Evolutionary conservation across 2,888 invertebrate species (phyloP).

Genomic region (Megaustenia siamemsis): DNA sequence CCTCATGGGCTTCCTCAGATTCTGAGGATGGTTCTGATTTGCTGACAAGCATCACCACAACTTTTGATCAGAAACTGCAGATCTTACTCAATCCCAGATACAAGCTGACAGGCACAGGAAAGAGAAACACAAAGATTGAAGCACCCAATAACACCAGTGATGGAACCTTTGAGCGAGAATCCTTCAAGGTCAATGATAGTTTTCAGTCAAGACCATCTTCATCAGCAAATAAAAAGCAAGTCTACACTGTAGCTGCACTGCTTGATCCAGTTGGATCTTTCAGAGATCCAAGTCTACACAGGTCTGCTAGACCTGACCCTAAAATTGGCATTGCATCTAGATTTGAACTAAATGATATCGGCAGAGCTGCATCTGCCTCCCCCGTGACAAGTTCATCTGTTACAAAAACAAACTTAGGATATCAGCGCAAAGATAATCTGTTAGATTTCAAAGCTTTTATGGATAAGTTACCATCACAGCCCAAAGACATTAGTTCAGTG

Average conservation of each 20-base stretch:
- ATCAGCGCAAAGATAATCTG: slow-evolving; percentile 26
- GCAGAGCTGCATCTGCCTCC: slow-evolving; percentile 30
- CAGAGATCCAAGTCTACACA: slow-evolving; percentile 75
- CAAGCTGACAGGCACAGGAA: slow-evolving; percentile 61
- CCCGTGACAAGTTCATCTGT: slow-evolving; percentile 24
- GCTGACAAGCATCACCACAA: slow-evolving; percentile 73
- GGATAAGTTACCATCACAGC: slow-evolving; percentile 9
- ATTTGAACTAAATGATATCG: slow-evolving; percentile 68
- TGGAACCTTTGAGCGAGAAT: neutral
- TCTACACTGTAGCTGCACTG: slow-evolving; percentile 32
- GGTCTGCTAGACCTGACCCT: slow-evolving; percentile 70
- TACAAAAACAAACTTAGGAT: neutral
- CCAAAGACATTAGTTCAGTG: slow-evolving; percentile 18
- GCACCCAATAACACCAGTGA: slow-evolving; percentile 36
- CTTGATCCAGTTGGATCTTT: slow-evolving; percentile 57
- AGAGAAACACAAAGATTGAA: slow-evolving; percentile 39
- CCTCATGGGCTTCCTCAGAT: slow-evolving; percentile 71
- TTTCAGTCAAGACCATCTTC: neutral
- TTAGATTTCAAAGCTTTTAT: slow-evolving; percentile 54
- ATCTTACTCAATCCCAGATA: slow-evolving; percentile 73
- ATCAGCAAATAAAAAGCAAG: slow-evolving; percentile 12
- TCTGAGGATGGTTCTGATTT: slow-evolving; percentile 76
- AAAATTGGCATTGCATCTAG: slow-evolving; percentile 77
- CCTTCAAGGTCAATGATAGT: neutral
- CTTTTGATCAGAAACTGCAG: slow-evolving; percentile 76